These are phyloP conservation scores for Drosophila eohydei DNA, from an alignment of 2,888 invertebrate species.

Conservation along the genomic window DNA sequence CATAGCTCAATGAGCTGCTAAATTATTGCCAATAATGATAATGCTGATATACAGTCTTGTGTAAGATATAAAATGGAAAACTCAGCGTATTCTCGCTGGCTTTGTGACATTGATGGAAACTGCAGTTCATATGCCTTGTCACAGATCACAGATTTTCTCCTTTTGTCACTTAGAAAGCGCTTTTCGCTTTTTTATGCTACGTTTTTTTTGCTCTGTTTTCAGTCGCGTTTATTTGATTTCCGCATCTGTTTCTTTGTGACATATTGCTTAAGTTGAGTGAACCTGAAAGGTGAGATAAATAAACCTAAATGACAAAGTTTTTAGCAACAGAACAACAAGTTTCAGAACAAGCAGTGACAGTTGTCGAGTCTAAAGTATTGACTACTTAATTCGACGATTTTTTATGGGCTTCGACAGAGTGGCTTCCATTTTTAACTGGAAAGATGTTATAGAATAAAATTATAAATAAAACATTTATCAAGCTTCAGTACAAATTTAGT, in stretches of 20 bases:
- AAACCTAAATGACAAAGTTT: slow-evolving; percentile 17
- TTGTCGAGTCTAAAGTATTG: background rate
- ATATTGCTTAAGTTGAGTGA: slow-evolving; percentile 58
- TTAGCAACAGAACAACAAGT: background rate
- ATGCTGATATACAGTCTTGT: slow-evolving; percentile 24
- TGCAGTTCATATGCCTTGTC: slow-evolving; percentile 32
- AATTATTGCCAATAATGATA: slow-evolving; percentile 48
- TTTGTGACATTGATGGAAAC: slow-evolving; percentile 60
- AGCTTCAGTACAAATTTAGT: too few species aligned
- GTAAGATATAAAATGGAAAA: background rate
- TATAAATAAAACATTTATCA: too few species aligned
- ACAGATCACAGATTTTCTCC: slow-evolving; percentile 29
- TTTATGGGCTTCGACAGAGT: background rate
- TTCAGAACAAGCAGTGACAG: background rate
- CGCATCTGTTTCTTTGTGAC: slow-evolving; percentile 61
- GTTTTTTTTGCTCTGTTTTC: slow-evolving; percentile 11
- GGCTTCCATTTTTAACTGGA: background rate
- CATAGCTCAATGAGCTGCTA: slow-evolving; percentile 51
- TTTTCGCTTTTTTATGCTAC: slow-evolving; percentile 1
- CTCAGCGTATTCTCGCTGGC: slow-evolving; percentile 9
- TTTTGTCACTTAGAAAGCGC: slow-evolving; percentile 66
- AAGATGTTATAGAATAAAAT: background rate
- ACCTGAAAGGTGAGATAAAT: slow-evolving; percentile 35
- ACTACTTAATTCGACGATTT: background rate
- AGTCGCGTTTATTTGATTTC: slow-evolving; percentile 54